phyloP scores from a whole-genome alignment of 2,113 vertebrate genomes.

The Orientallactaga bullata region DNA sequence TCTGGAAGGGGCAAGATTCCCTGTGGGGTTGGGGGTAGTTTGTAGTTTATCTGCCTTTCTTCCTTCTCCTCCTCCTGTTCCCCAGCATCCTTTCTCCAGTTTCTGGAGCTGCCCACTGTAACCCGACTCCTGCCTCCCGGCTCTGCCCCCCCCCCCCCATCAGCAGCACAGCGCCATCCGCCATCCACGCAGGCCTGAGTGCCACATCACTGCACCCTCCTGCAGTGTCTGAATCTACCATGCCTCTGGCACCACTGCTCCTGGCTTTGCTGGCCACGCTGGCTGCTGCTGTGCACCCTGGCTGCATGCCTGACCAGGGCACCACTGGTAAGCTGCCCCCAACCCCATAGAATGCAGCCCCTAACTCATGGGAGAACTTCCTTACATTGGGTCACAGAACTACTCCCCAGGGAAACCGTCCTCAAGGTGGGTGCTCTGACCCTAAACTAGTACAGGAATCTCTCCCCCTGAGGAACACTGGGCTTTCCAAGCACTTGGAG shows the following conservation, averaged over 20 bases:
- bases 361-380: neutral
- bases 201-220: slow-evolving; percentile 90
- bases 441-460: neutral
- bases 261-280: slow-evolving; percentile 54
- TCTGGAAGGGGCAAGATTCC: neutral
- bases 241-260: slow-evolving; percentile 72
- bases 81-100: neutral
- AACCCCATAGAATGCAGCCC: neutral
- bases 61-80: neutral
- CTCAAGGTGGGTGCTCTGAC: neutral
- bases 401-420: fast-evolving
- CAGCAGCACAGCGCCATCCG: neutral
- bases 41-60: neutral
- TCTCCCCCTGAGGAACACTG: neutral
- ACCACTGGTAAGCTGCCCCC: slow-evolving; percentile 87
- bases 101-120: slow-evolving; percentile 77
- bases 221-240: slow-evolving; percentile 81
- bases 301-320: slow-evolving; percentile 86
- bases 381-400: neutral
- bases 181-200: slow-evolving; percentile 66
- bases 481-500: neutral
- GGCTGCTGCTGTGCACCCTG: slow-evolving; percentile 70
- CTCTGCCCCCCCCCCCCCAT: neutral
- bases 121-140: slow-evolving; percentile 71
- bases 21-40: neutral